phyloP scores from a whole-genome alignment of 2,888 invertebrate species.

The Polydesmus complanatus region DNA sequence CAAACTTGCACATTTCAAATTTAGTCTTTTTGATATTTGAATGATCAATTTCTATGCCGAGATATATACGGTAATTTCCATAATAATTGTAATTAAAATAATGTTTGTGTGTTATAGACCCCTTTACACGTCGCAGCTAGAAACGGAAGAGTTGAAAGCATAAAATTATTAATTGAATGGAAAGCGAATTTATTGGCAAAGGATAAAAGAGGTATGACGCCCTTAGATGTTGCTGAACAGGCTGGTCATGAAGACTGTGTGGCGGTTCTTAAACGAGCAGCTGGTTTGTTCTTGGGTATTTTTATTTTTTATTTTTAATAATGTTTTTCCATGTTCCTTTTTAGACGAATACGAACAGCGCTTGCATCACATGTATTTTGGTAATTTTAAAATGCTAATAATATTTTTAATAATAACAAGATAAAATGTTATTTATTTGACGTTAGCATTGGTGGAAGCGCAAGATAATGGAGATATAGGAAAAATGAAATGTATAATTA shows the following conservation, averaged over 20 bases:
- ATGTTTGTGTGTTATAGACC: conserved; percentile 42
- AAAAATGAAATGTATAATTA: conserved; percentile 50
- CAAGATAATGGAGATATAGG: conserved; percentile 56
- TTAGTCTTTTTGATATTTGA: too few species aligned
- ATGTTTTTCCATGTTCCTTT: conserved; percentile 20
- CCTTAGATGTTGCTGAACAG: conserved; percentile 56
- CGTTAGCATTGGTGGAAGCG: conserved; percentile 58
- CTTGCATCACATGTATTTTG: conserved; percentile 50
- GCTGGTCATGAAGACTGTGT: conserved; percentile 51
- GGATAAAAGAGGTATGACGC: conserved; percentile 54
- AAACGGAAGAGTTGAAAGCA: conserved; percentile 58
- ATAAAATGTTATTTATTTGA: conserved; percentile 22
- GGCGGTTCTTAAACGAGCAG: conserved; percentile 47
- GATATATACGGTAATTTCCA: too few species aligned
- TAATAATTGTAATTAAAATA: too few species aligned
- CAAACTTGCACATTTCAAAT: too few species aligned
- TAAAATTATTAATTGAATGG: conserved; percentile 48
- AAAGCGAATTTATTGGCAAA: conserved; percentile 48
- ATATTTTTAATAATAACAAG: not conserved
- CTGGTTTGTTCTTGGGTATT: conserved; percentile 42
- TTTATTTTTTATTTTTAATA: too few species aligned
- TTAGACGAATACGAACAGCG: conserved; percentile 58
- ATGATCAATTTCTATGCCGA: too few species aligned
- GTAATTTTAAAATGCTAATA: conserved; percentile 6
- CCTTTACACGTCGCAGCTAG: conserved; percentile 68